These are phyloP conservation scores for Carassius auratus DNA, from an alignment of 2,113 vertebrate genomes.

Conservation along the genomic window DNA sequence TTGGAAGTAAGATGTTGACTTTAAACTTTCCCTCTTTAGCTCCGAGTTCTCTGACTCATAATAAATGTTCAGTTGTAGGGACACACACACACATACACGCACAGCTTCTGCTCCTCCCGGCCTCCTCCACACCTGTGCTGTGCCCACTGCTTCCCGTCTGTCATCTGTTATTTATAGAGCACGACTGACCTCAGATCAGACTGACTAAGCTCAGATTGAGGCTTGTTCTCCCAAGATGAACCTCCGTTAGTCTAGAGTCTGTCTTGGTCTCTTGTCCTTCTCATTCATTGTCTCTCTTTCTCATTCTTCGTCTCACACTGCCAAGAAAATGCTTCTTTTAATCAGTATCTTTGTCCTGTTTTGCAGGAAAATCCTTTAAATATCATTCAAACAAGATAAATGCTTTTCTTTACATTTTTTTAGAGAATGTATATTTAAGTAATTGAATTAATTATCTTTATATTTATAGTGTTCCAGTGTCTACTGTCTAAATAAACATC, in stretches of 20 bases:
- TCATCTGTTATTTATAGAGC: slow-evolving; percentile 45
- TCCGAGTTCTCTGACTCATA: slow-evolving; percentile 11
- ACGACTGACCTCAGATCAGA: slow-evolving; percentile 25
- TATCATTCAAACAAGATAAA: neutral
- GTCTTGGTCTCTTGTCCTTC: neutral
- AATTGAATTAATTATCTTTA: neutral
- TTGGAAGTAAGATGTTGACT: neutral
- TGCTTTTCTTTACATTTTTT: neutral
- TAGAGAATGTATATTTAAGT: neutral
- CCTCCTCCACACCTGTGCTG: slow-evolving; percentile 25
- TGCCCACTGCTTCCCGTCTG: slow-evolving; percentile 27
- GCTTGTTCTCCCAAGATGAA: slow-evolving; percentile 31
- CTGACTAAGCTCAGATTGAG: slow-evolving; percentile 9
- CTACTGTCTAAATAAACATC: neutral
- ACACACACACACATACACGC: neutral
- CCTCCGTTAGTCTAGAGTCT: neutral
- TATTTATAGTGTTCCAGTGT: neutral
- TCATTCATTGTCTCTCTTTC: neutral
- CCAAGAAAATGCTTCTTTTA: neutral
- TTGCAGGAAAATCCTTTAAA: neutral
- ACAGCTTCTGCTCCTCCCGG: slow-evolving; percentile 4
- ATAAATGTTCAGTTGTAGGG: slow-evolving; percentile 17
- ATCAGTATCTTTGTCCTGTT: neutral
- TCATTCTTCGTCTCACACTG: neutral
- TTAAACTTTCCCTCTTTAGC: slow-evolving; percentile 4